Evolutionary conservation across 2,888 invertebrate genomes (phyloP).

Genomic region (Dolichomitus sp.): DNA sequence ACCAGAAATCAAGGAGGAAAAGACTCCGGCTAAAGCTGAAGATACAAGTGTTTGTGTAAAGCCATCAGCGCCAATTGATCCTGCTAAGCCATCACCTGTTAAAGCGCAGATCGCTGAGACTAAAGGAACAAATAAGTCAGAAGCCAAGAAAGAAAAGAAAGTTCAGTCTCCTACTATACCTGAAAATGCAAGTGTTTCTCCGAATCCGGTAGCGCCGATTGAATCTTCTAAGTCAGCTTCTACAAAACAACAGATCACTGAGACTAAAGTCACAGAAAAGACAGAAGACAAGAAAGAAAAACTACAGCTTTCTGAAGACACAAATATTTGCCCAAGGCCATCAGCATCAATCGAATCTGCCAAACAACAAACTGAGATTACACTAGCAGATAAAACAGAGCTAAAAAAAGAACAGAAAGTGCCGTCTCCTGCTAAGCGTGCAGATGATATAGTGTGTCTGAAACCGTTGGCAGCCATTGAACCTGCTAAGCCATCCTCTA

Average conservation of each 20-base stretch:
- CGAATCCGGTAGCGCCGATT: background rate
- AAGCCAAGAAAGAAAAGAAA: constrained; percentile 7
- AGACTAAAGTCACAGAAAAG: background rate
- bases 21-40: background rate
- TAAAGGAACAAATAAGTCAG: background rate
- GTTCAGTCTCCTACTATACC: background rate
- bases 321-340: constrained; percentile 8
- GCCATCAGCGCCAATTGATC: background rate
- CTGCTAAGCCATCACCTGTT: background rate
- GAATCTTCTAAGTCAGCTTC: background rate
- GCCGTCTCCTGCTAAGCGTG: background rate
- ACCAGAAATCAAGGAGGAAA: constrained; percentile 8
- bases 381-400: background rate
- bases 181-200: background rate
- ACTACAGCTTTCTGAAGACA: constrained; percentile 2
- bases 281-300: constrained; percentile 4
- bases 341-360: background rate
- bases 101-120: background rate
- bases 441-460: background rate
- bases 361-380: background rate
- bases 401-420: constrained; percentile 7
- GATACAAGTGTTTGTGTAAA: background rate
- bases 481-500: background rate
- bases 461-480: background rate
- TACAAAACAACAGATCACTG: background rate